Base-by-base conservation (phyloP, 2,888 invertebrate species). In the Leuctra nigra region DNA sequence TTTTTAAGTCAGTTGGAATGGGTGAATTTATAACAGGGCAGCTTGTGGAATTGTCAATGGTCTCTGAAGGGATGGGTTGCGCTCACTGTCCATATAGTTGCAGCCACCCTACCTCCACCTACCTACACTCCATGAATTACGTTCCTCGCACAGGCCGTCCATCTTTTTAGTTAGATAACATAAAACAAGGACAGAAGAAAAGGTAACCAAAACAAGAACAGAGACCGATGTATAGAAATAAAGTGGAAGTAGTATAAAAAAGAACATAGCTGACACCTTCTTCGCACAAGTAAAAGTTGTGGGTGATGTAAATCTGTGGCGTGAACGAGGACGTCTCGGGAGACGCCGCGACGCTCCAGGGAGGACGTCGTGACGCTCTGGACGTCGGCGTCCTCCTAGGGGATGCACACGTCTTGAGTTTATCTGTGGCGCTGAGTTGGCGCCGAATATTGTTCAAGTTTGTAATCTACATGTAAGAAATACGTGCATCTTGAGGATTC, bases 41-140 rank as follows among this genome's bases (percentile, higher is more conserved):
- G 33, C 18, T 50, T 50, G 50, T 50, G 35, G 50, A 35, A 50
- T 50, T 50, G 50, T 50, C 50, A 50, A 50, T 50, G 50, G 50
- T 50, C 50, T 35, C 50, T 2, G n/a, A n/a, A 35, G 50, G 41
- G 33, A 2, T 13, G 50, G 48, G 29, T 9, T 23, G 48, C 2
- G 25, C 16, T 16, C n/a, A n/a, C n/a, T n/a, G n/a, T n/a, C n/a
- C n/a, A n/a, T n/a, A n/a, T 7, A 29, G 29, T 29, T 29, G 29
- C 29, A 29, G 6, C 11, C 29, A 29, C 29, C 29, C 29, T 7
- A 29, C 29, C 29, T 11, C 11, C 7, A 29, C 29, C 29, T 29
- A 29, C 44, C 44, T 20, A 23, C 44, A 23, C 44, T 44, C 29
- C 33, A 50, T 50, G 50, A 50, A 29, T 35, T 35, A 50, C 50